phyloP scores from a whole-genome alignment of 2,888 invertebrate genomes.

The Polymixis lichenea region DNA sequence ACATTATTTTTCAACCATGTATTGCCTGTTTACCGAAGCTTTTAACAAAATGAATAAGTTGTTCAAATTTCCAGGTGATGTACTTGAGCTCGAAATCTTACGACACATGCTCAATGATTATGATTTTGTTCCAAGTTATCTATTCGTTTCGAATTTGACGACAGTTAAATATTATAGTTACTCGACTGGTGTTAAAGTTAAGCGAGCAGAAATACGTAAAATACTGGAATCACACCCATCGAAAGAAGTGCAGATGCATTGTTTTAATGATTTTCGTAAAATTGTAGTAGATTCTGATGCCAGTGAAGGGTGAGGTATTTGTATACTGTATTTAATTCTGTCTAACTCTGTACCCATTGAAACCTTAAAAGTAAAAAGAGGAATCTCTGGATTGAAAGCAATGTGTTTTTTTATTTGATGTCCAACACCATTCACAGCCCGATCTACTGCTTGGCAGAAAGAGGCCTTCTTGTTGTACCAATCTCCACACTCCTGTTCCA shows the following conservation, averaged over 20 bases:
- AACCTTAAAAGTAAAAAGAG: not conserved
- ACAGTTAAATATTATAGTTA: not conserved
- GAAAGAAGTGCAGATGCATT: conserved; percentile 64
- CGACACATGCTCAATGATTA: conserved; percentile 10
- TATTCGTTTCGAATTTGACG: conserved; percentile 16
- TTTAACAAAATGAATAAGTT: conserved; percentile 35
- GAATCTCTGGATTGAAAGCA: not conserved
- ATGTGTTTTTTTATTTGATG: not conserved
- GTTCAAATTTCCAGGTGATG: not conserved
- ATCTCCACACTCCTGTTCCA: no score
- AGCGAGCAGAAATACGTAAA: conserved; percentile 31
- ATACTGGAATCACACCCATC: conserved; percentile 60
- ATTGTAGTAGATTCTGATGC: not conserved
- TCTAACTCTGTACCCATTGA: not conserved
- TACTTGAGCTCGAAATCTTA: not conserved
- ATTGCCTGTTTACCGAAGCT: conserved; percentile 27
- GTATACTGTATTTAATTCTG: not conserved
- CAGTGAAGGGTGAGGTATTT: not conserved
- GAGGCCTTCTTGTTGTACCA: no score
- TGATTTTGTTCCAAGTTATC: conserved; percentile 9
- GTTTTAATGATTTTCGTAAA: conserved; percentile 35
- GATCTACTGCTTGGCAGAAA: no score
- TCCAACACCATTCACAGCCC: not conserved
- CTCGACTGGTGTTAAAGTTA: not conserved
- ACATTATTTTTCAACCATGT: conserved; percentile 15